Base-by-base conservation (phyloP, 2,797 vertebrate genomes). In the Stomatorhinus walkeri region DNA sequence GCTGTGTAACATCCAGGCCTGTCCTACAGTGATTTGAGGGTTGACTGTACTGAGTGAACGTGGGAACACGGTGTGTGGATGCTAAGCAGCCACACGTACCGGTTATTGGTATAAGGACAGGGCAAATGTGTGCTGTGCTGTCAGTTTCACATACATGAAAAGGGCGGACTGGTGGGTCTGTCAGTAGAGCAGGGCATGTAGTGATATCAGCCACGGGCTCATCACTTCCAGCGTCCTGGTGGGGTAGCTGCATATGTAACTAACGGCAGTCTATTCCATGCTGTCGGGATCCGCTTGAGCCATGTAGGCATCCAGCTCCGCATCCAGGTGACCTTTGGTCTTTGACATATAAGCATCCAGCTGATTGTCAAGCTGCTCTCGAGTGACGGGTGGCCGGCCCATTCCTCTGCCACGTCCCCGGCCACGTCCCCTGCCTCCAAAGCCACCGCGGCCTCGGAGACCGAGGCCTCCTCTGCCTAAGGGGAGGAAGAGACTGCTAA, bases 301-400 rank as follows among this genome's bases (percentile, higher is more conserved):
- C 97, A 98, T 98, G 93, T 98, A 98, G 0, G 95, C 95, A 32
- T 98, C 97, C 91, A 98, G 94, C 94, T 98, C 95, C 0, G 96
- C 95, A 1, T 98, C 98, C 90, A 99, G 95, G 90, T 97, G 95
- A 89, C 96, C 96, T 92, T 97, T 97, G 0, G 95, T 97, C 91
- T 96, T 96, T 0, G 96, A 97, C 97, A 97, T 97, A 93, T 97
- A 97, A 0, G 96, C 96, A 9, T 97, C 97, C 48, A 97, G 91
- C 19, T 97, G 96, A 94, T 96, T 95, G 93, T 97, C 97, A 89
- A 97, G 94, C 93, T 97, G 95, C 90, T 96, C 96, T 92, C 95
- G 96, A 88, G 96, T 98, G 28, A 95, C 90, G 0, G 92, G 92
- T 0, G 96, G 95, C 0, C 94, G 95, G 0, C 92, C 24, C 0